Evolutionary conservation across 2,113 vertebrate genomes (phyloP), one percentile per base, ranked within the genome.

Genomic region (Camelus bactrianus): DNA sequence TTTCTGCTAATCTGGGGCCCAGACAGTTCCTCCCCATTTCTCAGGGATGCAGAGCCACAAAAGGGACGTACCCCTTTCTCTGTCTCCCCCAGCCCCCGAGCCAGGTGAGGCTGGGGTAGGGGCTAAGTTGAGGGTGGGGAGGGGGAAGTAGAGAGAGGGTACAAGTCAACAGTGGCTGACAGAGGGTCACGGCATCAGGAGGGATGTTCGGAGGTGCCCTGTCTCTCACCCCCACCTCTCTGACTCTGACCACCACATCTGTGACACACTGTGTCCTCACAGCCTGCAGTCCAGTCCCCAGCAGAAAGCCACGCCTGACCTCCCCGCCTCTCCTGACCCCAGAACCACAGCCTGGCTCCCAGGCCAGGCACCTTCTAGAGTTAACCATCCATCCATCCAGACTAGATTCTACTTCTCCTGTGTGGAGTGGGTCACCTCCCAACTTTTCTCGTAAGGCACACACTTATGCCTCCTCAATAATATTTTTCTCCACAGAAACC

Each of bases 241-340:
- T 7, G 3, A 56, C 58, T 30, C 30, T n/a, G n/a, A 50, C 16
- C 10, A 30, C 13, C 2, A 5, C 48, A 60, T 5, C 11, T 52
- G 48, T 56, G 69, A 62, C 38, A 88, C 38, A 26, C 15, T 46
- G n/a, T 32, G 17, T 56, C 69, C 65, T 76, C 60, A 54, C 3
- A 64, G 79, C 58, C 58, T 60, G 38, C 38, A 56, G 50, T 38
- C 16, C 32, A 3, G 26, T 69, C 26, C 56, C 26, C 1, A 0
- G 42, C 20, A 13, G 24, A 26, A 76, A 62, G 42, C 30, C 10
- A 26, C 54, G 13, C 77, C 54, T 80, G 19, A 8, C 77, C 54
- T 58, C 77, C 32, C 54, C 8, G 1, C 22, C 22, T 42, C 8
- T 3, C n/a, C 77, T 58, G 77, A 58, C n/a, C 11, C n/a, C 0